Evolutionary conservation across 2,888 invertebrate species (phyloP).

Genomic region (Drosophila nigricruria): DNA sequence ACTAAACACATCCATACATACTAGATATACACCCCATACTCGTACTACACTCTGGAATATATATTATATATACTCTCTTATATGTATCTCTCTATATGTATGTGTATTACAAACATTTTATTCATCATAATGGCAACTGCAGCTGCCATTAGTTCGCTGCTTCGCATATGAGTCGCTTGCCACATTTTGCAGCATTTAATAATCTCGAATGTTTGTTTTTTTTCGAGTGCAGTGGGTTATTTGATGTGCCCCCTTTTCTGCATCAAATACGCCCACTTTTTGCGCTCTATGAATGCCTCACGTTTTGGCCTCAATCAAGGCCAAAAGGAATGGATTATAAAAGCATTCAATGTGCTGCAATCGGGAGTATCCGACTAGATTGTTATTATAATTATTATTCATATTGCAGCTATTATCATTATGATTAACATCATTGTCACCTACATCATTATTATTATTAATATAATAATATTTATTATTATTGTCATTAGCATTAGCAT

Average conservation of each 20-base stretch:
- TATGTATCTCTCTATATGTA: background rate
- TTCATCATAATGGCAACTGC: slow-evolving; percentile 6
- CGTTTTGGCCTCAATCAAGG: slow-evolving; percentile 68
- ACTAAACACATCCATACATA: background rate
- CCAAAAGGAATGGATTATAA: slow-evolving; percentile 34
- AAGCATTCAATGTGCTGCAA: background rate
- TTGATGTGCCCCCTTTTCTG: slow-evolving; percentile 11
- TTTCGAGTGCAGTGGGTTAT: slow-evolving; percentile 32
- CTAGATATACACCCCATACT: background rate
- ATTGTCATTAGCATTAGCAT: background rate
- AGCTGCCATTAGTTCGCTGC: slow-evolving; percentile 12
- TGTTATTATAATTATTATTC: background rate
- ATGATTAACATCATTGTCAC: background rate
- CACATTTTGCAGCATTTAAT: slow-evolving; percentile 31
- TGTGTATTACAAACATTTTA: background rate
- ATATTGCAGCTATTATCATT: background rate
- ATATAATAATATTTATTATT: background rate
- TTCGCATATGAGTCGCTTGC: slow-evolving; percentile 3
- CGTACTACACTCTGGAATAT: background rate
- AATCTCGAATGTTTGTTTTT: slow-evolving; percentile 27
- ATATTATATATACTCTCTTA: background rate
- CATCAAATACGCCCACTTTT: slow-evolving; percentile 3
- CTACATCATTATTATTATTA: background rate
- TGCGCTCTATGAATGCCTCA: slow-evolving; percentile 43
- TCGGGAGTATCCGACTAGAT: slow-evolving; percentile 3